Percentiles rank a stretch among this genome's conserved stretches.
Conservation (phyloP, 2,888 invertebrate species). For the Drosophila setosimentum region DNA sequence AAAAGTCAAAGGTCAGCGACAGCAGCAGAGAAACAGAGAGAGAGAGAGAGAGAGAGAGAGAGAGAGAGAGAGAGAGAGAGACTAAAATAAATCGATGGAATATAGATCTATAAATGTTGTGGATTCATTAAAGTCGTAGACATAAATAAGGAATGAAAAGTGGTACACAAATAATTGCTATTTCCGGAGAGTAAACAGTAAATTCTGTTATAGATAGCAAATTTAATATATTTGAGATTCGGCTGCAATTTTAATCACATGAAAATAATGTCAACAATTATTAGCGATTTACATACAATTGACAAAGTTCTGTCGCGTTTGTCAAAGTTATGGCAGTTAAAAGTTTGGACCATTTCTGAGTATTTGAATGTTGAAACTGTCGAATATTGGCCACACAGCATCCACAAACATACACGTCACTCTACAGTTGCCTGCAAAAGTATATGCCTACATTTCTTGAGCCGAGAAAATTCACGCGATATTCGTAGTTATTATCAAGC, state of each 20-base stretch:
- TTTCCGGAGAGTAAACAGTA: neutral
- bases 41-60: neutral
- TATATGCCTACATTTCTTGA: slow-evolving; percentile 11
- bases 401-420: neutral
- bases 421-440: slow-evolving; percentile 2
- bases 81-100: slow-evolving; percentile 1
- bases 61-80: neutral
- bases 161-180: neutral
- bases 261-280: neutral
- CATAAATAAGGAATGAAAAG: neutral
- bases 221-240: neutral
- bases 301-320: rapidly evolving
- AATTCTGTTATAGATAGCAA: neutral
- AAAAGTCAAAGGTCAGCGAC: slow-evolving; percentile 25
- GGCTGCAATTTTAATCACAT: neutral
- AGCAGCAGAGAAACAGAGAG: neutral
- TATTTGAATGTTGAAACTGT: neutral
- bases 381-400: neutral
- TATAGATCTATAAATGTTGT: neutral
- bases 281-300: neutral
- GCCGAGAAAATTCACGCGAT: slow-evolving; percentile 47
- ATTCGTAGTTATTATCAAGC: slow-evolving; percentile 49
- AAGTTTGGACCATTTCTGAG: neutral
- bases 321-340: neutral
- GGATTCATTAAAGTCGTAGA: neutral